These are phyloP conservation scores for Danionella dracula DNA, from an alignment of 2,797 vertebrate species.

Conservation along the genomic window DNA sequence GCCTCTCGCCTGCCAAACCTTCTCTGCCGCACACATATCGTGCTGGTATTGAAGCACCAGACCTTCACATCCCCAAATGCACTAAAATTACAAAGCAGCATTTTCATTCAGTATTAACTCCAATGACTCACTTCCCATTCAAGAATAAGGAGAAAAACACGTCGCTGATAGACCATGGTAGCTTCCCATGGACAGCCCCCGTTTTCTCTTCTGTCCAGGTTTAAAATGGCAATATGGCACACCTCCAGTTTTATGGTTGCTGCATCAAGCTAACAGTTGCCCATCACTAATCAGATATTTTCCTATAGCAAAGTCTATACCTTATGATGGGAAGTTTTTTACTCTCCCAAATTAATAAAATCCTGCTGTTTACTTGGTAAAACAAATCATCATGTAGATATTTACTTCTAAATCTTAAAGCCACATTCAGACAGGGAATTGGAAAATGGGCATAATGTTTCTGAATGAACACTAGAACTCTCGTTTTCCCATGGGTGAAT, in stretches of 20 bases:
- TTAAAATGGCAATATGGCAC: conserved; percentile 40
- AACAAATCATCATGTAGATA: too few species aligned
- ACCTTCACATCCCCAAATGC: conserved; percentile 36
- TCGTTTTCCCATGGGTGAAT: too few species aligned
- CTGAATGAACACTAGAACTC: too few species aligned
- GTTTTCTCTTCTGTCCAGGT: conserved; percentile 39
- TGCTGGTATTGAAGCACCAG: conserved; percentile 37
- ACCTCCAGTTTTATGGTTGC: conserved; percentile 35
- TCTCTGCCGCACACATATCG: conserved; percentile 42
- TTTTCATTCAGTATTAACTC: conserved; percentile 37
- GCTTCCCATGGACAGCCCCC: conserved; percentile 32
- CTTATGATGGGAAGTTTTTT: conserved; percentile 18
- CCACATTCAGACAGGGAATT: too few species aligned
- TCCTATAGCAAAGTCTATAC: not conserved
- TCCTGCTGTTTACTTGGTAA: too few species aligned
- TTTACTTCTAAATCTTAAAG: too few species aligned
- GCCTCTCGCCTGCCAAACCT: conserved; percentile 44
- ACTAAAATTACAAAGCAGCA: conserved; percentile 34
- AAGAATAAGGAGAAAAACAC: conserved; percentile 45
- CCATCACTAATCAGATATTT: conserved; percentile 36
- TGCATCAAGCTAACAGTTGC: conserved; percentile 40
- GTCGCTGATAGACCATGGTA: conserved; percentile 37
- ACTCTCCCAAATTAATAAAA: too few species aligned
- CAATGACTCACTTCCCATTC: conserved; percentile 30
- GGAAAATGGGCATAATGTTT: too few species aligned